phyloP scores from a whole-genome alignment of 1,140 invertebrate species.

The Zaprionus taronus region DNA sequence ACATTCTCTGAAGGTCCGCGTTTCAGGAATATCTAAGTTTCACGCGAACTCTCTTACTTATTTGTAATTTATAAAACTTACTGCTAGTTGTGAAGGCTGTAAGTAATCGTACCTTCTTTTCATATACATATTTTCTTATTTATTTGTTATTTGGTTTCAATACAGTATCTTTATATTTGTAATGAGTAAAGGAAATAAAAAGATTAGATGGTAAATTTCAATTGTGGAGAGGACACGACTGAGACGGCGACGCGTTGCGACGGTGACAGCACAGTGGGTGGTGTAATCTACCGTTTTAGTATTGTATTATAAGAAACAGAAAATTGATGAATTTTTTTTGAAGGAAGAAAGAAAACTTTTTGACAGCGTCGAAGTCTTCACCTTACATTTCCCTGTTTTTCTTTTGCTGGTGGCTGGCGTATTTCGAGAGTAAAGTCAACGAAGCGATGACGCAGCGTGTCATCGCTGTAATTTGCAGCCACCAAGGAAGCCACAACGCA shows the following conservation, averaged over 20 bases:
- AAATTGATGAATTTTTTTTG: constrained; percentile 34
- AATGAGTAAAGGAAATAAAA: constrained; percentile 5
- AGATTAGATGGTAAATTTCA: background rate
- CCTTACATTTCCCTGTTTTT: background rate
- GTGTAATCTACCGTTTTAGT: background rate
- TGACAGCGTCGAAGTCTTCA: constrained; percentile 20
- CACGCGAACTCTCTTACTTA: too few relatives aligned
- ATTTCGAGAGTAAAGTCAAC: constrained; percentile 56
- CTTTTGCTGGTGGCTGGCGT: background rate
- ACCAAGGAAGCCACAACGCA: constrained; percentile 24
- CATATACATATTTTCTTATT: too few relatives aligned
- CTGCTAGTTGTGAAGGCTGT: too few relatives aligned
- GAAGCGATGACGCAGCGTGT: constrained; percentile 75
- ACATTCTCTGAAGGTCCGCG: too few relatives aligned
- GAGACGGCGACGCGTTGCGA: background rate
- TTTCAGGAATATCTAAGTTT: too few relatives aligned
- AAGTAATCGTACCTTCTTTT: too few relatives aligned
- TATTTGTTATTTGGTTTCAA: too few relatives aligned
- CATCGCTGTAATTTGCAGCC: constrained; percentile 71
- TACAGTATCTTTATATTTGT: too few relatives aligned
- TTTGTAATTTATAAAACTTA: too few relatives aligned
- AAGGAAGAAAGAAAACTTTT: constrained; percentile 28
- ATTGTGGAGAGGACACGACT: background rate
- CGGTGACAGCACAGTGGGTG: background rate
- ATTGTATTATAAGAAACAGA: background rate